Evolutionary conservation across 2,888 invertebrate genomes (phyloP), one percentile per base, ranked within the genome.

Genomic region (Drosophila imparisetae): DNA sequence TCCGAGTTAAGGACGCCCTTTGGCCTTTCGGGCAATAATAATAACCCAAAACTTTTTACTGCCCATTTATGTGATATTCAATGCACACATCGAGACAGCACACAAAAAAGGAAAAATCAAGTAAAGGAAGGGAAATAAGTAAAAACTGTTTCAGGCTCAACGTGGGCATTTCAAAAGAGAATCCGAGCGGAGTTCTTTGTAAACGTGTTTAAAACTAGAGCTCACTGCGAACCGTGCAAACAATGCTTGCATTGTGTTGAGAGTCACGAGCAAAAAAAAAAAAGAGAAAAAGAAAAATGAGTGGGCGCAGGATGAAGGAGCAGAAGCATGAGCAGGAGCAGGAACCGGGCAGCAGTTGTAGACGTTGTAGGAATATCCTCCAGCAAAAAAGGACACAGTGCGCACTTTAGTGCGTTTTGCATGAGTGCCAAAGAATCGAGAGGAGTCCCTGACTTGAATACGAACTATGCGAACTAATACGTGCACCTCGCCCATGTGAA

Each of bases 121-220:
- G 18, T 21, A 24, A 45, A 24, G 21, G 13, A 36, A 7, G 21
- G 29, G 24, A 32, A 42, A 49, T 38, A 24, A 38, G 21, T 10
- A 48, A 65, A 66, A 70, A 79, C 52, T 32, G 66, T 79, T 74
- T 64, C 61, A 54, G 75, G 57, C 75, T 45, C 75, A 57, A 59
- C 78, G 78, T 78, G 78, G 62, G 45, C 80, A 71, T 71, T 71
- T 75, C 67, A 71, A 75, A 57, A 62, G 54, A 53, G 75, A 79
- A 65, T 61, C 64, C 58, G 48, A 74, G 78, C 64, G 36, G 60
- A 79, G 78, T 78, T 80, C 80, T 75, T 75, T 79, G 80, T 60
- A 71, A 78, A 79, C 80, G 78, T 78, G 78, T 80, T 78, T 78
- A 75, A 80, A 79, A 78, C 71, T 78, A 79, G 78, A 76, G 63